phyloP scores from a whole-genome alignment of 2,113 vertebrate species.

The Petromus typicus region DNA sequence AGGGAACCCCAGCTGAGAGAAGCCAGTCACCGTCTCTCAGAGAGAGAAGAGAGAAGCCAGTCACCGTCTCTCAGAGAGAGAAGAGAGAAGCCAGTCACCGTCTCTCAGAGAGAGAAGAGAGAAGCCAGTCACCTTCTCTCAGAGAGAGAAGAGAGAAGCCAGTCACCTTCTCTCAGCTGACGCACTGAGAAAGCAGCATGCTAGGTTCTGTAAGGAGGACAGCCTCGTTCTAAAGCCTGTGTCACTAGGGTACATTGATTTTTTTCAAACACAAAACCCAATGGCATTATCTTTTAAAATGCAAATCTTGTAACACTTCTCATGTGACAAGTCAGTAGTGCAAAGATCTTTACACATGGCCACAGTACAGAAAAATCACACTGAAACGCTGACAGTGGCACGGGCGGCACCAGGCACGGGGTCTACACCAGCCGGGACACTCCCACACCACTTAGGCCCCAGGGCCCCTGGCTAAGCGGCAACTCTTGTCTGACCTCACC shows the following conservation, averaged over 20 bases:
- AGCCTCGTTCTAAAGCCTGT: background rate
- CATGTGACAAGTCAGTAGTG: background rate
- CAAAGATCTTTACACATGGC: background rate
- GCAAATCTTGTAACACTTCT: background rate
- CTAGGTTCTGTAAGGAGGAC: background rate
- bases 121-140: no score
- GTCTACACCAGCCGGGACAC: background rate
- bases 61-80: no score
- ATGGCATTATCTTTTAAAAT: background rate
- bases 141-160: no score
- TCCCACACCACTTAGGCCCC: background rate
- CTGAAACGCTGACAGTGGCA: no score
- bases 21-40: background rate
- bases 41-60: no score
- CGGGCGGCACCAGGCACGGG: no score
- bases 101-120: no score
- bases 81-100: no score
- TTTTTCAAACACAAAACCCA: conserved; percentile 2
- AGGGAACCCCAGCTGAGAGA: background rate
- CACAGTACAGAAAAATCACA: background rate
- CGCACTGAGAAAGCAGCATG: background rate
- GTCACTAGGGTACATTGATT: background rate
- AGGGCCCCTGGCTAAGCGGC: background rate
- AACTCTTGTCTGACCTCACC: background rate
- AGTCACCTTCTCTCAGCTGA: no score